Evolutionary conservation across 2,888 invertebrate species (phyloP).

Genomic region (Cetonia aurata): DNA sequence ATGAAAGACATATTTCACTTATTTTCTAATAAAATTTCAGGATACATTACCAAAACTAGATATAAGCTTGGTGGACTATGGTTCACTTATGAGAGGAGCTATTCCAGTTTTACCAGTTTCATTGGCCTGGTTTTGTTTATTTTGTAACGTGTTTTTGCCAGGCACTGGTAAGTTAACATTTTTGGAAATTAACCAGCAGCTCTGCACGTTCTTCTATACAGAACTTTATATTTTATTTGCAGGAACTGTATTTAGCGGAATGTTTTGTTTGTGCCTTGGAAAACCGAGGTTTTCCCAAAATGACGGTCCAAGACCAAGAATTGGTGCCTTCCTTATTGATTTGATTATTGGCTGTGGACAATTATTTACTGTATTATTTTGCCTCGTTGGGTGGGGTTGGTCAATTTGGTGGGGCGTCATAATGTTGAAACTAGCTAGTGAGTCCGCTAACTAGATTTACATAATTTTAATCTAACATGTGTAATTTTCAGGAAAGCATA

Average conservation of each 20-base stretch:
- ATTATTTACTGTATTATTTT: slow-evolving; percentile 93
- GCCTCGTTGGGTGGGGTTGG: slow-evolving; percentile 98
- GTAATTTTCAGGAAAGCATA: slow-evolving; percentile 72
- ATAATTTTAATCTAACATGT: slow-evolving; percentile 31
- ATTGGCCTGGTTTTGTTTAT: slow-evolving; percentile 88
- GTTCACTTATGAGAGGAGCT: slow-evolving; percentile 90
- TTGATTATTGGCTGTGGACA: slow-evolving; percentile 89
- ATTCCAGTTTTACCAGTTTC: slow-evolving; percentile 91
- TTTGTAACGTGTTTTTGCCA: slow-evolving; percentile 84
- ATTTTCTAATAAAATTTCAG: slow-evolving; percentile 64
- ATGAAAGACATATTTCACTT: background rate
- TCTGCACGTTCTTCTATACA: no score
- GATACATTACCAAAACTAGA: slow-evolving; percentile 83
- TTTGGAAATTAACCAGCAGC: no score
- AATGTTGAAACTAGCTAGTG: slow-evolving; percentile 90
- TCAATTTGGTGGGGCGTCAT: slow-evolving; percentile 98
- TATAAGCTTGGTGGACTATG: slow-evolving; percentile 82
- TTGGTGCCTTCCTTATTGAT: slow-evolving; percentile 88
- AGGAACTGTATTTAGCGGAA: slow-evolving; percentile 92
- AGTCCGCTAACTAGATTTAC: slow-evolving; percentile 64
- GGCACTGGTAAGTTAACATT: slow-evolving; percentile 76
- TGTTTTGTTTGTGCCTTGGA: slow-evolving; percentile 90
- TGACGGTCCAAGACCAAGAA: slow-evolving; percentile 80
- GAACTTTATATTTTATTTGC: slow-evolving; percentile 54
- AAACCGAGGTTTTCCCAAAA: slow-evolving; percentile 88